A percentile compares a stretch with the other conserved stretches of the same genome.
phyloP scores from a whole-genome alignment of 2,797 vertebrate genomes.

The Peromyscus eremicus region DNA sequence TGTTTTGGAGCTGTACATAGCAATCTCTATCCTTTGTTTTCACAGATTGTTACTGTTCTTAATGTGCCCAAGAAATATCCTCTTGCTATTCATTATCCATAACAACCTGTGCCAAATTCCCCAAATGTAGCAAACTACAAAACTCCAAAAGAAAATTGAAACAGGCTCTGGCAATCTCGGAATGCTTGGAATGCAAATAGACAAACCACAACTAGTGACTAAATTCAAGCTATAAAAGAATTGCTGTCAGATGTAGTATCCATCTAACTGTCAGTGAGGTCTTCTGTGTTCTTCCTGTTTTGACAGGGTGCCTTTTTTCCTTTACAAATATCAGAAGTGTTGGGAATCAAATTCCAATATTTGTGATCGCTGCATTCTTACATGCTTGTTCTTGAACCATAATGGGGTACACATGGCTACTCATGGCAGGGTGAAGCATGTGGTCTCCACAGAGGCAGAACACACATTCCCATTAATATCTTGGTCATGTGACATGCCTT shows the following conservation, averaged over 20 bases:
- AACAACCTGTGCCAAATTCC: neutral
- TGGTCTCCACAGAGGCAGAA: neutral
- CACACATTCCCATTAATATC: accelerated
- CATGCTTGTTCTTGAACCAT: neutral
- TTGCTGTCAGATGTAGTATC: neutral
- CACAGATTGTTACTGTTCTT: conserved; percentile 15
- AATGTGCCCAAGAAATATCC: neutral
- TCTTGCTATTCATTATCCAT: neutral
- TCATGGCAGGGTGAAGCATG: neutral
- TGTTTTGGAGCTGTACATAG: neutral
- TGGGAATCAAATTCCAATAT: neutral
- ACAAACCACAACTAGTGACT: neutral
- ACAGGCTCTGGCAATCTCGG: neutral
- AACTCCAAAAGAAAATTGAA: neutral
- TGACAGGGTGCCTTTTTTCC: neutral
- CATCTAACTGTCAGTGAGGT: neutral
- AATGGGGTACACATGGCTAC: neutral
- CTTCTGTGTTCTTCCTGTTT: neutral
- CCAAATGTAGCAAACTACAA: neutral
- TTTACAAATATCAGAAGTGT: neutral
- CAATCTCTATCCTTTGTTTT: conserved; percentile 45
- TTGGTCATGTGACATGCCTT: neutral
- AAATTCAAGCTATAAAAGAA: neutral
- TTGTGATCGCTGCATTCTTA: neutral
- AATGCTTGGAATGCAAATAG: neutral